Percentiles rank a stretch among this genome's conserved stretches.
Evolutionary conservation across 2,888 invertebrate genomes (phyloP).

Genomic region (Agrotis exclamationis): DNA sequence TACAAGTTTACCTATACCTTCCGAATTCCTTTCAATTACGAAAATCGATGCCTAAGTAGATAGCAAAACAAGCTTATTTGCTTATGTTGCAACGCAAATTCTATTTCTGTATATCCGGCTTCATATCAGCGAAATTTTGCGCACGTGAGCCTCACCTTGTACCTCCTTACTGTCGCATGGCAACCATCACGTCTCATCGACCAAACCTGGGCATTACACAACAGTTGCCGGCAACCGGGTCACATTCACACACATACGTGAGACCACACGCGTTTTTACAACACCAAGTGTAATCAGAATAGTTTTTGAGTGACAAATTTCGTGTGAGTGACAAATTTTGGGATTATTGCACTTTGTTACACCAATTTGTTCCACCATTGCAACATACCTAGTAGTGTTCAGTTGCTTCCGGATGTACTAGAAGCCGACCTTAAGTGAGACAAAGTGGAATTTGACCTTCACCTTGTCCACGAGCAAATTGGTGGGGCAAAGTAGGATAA

Average conservation of each 20-base stretch:
- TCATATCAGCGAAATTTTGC: slow-evolving; percentile 10
- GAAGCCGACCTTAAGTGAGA: too few species aligned
- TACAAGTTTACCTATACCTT: too few species aligned
- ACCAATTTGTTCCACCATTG: background rate
- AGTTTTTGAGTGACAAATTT: background rate
- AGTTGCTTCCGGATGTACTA: too few species aligned
- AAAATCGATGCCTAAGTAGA: too few species aligned
- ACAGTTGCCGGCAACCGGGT: slow-evolving; percentile 14
- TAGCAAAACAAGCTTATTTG: background rate
- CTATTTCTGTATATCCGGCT: background rate
- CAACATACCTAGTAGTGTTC: too few species aligned
- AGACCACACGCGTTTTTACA: slow-evolving; percentile 22
- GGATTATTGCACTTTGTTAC: too few species aligned
- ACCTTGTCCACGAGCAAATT: background rate
- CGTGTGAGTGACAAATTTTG: slow-evolving; percentile 8
- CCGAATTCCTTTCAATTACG: too few species aligned
- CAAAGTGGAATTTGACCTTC: background rate
- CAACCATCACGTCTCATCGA: slow-evolving; percentile 71
- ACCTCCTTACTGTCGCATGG: slow-evolving; percentile 43
- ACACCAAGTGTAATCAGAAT: background rate
- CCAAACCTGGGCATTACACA: slow-evolving; percentile 57
- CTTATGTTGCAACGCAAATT: background rate
- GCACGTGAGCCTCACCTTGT: slow-evolving; percentile 31
- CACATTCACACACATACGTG: slow-evolving; percentile 31
- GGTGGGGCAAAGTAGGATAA: background rate